Evolutionary conservation across 2,888 invertebrate species (phyloP).

Genomic region (Cepaea hortensis): DNA sequence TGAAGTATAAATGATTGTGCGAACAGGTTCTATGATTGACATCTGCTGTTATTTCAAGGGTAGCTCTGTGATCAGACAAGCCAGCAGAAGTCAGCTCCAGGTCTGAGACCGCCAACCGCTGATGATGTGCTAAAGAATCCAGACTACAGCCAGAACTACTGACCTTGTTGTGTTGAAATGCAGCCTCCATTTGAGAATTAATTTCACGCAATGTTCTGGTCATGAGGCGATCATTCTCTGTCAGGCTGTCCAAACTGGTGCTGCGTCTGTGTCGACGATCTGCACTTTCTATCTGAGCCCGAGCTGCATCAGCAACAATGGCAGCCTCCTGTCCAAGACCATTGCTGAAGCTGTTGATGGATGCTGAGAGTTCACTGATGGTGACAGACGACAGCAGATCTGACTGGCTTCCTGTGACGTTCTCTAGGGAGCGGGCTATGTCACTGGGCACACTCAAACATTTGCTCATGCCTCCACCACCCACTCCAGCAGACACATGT

Average conservation of each 20-base stretch:
- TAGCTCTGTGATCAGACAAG: background rate
- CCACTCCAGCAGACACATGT: background rate
- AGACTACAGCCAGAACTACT: background rate
- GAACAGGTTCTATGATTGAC: background rate
- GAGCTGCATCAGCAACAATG: background rate
- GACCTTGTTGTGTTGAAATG: slow-evolving; percentile 60
- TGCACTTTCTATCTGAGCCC: slow-evolving; percentile 10
- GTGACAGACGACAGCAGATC: slow-evolving; percentile 70
- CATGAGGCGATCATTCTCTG: slow-evolving; percentile 62
- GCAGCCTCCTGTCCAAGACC: slow-evolving; percentile 40
- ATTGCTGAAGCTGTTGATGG: slow-evolving; percentile 64
- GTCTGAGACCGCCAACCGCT: slow-evolving; percentile 31
- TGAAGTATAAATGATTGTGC: background rate
- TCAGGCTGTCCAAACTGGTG: slow-evolving; percentile 65
- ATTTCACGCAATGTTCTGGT: slow-evolving; percentile 66
- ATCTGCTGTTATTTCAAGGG: background rate
- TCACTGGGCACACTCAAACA: slow-evolving; percentile 72
- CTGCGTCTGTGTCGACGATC: slow-evolving; percentile 61
- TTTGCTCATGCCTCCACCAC: slow-evolving; percentile 59
- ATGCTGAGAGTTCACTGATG: slow-evolving; percentile 70
- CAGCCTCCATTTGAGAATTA: slow-evolving; percentile 69
- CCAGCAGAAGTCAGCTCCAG: slow-evolving; percentile 34
- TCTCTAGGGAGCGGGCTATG: slow-evolving; percentile 70
- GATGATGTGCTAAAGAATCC: slow-evolving; percentile 11
- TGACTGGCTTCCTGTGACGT: slow-evolving; percentile 66